Evolutionary conservation across 1,140 invertebrate species (phyloP), one percentile per base, ranked within the genome.

Genomic region (Drosophila sechellia): DNA sequence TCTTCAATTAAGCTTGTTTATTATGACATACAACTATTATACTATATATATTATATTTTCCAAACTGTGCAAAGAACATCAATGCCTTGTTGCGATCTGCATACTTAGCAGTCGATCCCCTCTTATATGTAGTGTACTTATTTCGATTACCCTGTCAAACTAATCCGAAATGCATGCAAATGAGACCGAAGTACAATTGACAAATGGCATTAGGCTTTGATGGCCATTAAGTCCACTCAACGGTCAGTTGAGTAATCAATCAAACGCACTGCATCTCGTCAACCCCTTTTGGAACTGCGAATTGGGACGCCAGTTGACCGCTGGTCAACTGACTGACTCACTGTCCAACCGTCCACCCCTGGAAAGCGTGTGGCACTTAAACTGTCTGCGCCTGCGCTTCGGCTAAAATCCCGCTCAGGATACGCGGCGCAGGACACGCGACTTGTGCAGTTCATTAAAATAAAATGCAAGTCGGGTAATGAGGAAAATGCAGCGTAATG

Each of bases 231-330:
- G 65, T 73, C 74, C 83, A 77, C 79, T 87, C 72, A 77, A 87
- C 83, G 84, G 84, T 83, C 83, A 79, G 84, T 89, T 77, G 70
- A 86, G 71, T 77, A 75, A 89, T 87, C 84, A 87, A 83, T 89
- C 83, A 87, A 89, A 89, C 52, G 52, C 50, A 17, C 54, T 27
- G 20, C 37, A 39, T 4, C 64, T 57, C 71, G 68, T 71, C 81
- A 80, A 74, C 57, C 43, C 49, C 60, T 63, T 46, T 59, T 48
- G 22, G n/a, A 76, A 56, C 61, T 84, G 70, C 42, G 57, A 76
- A 56, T 50, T 83, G 75, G 40, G 60, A 6, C 49, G 15, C 25
- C 8, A 48, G 45, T 27, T 35, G 49, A 34, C 77, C 80, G 72
- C 25, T 76, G 80, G 80, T 85, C 81, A 85, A 27, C 27, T 27